Percentiles rank a stretch among this genome's conserved stretches.
Conservation (phyloP, 2,888 invertebrate species). For the Cosmopolites sordidus region DNA sequence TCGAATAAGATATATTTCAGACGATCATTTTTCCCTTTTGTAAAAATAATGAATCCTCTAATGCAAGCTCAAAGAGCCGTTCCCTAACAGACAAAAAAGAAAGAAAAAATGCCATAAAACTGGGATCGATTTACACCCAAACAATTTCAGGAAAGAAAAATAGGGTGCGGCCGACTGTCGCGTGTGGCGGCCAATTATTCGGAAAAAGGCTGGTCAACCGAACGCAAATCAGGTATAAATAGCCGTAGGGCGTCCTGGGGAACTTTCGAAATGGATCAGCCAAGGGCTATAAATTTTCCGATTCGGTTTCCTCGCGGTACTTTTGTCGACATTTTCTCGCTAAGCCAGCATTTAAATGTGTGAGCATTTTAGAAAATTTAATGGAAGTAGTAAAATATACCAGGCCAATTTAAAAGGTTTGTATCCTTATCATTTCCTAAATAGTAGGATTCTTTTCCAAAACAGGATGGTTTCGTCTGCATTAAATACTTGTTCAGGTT, state of each 20-base stretch:
- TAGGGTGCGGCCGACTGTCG: neutral
- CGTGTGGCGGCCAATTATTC: neutral
- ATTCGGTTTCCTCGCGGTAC: neutral
- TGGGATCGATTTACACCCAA: neutral
- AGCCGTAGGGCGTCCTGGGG: neutral
- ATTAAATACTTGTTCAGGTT: too few relatives aligned
- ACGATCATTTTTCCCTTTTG: neutral
- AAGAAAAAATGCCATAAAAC: neutral
- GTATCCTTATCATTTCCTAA: too few relatives aligned
- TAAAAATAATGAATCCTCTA: neutral
- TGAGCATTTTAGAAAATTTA: neutral
- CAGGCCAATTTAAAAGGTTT: too few relatives aligned
- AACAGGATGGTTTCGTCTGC: too few relatives aligned
- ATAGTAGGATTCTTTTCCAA: too few relatives aligned
- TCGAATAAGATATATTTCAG: too few relatives aligned
- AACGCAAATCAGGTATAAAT: neutral
- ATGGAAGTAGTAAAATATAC: too few relatives aligned
- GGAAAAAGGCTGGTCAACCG: neutral
- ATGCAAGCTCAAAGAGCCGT: neutral
- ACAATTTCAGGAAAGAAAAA: neutral
- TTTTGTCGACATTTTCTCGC: neutral
- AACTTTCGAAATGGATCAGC: neutral
- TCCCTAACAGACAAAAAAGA: neutral
- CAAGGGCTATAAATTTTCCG: neutral
- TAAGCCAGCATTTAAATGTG: neutral